Evolutionary conservation across 2,888 invertebrate species (phyloP), one percentile per base, ranked within the genome.

Genomic region (Tholera decimalis): DNA sequence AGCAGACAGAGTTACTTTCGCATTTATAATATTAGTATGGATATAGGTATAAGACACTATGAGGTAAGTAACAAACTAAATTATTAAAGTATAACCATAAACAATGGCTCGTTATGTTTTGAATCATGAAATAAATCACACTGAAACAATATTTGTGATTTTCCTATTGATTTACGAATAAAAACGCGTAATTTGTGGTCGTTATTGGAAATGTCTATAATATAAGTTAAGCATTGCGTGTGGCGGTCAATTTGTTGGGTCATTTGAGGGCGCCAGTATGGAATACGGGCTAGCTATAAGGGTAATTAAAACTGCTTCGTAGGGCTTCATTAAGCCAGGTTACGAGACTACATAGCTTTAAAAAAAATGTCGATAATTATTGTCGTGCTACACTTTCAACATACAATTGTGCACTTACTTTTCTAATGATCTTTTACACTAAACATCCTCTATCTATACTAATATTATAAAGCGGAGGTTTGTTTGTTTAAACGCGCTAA

Each of bases 191-290:
- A 66, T 65, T 79, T 71, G 65, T 80, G 67, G 64, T 67, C 74
- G 82, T 85, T 85, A 85, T 77, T 75, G 73, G 76, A 77, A 85
- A 85, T 83, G 77, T 63, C 74, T 80, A 79, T 80, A 81, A 79
- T 80, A 79, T 73, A 78, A 88, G 86, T 83, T 80, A 87, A 88
- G 84, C 81, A 90, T 95, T 89, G 95, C 95, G 94, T 95, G 95
- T 85, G 88, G 86, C 88, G 88, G 90, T 93, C 93, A 95, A 94
- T 94, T 95, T 94, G 93, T 91, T 88, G 88, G 91, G 91, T 93
- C 93, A 92, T 92, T 94, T 90, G 89, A 87, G 89, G 89, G 90
- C 88, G 85, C 85, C 76, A 85, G 88, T 87, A 79, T 85, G 86
- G 90, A 90, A 91, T 92, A 92, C 90, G 93, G 93, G 92, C 87